Conservation (phyloP, 1,140 invertebrate genomes). For the Wiebesia pumilae region DNA sequence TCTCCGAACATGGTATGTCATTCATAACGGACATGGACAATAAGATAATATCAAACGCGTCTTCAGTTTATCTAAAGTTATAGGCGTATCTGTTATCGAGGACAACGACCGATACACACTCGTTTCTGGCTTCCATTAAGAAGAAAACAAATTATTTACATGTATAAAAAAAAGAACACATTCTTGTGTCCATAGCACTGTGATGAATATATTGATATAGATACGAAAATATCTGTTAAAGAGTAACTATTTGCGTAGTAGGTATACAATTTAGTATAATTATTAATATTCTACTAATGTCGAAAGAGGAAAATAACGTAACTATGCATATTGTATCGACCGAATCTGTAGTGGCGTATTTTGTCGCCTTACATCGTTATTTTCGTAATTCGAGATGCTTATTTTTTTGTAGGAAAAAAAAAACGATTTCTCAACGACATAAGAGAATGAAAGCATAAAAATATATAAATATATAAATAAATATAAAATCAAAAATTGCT, state of each 20-base stretch:
- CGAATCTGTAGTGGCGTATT: constrained; percentile 46
- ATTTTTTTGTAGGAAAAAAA: constrained; percentile 54
- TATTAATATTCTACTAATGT: constrained; percentile 59
- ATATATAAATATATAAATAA: constrained; percentile 42
- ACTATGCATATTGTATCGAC: constrained; percentile 49
- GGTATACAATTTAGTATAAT: constrained; percentile 67
- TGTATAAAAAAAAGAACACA: constrained; percentile 71
- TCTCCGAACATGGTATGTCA: constrained; percentile 33
- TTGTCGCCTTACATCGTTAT: constrained; percentile 51
- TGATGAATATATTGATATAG: constrained; percentile 75
- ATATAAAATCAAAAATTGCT: constrained; percentile 50
- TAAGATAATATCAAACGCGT: constrained; percentile 52
- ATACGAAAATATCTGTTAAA: constrained; percentile 68
- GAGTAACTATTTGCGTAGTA: constrained; percentile 71
- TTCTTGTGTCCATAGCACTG: constrained; percentile 75
- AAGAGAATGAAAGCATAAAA: constrained; percentile 50
- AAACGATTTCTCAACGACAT: constrained; percentile 48
- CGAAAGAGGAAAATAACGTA: constrained; percentile 47
- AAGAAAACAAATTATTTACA: constrained; percentile 63
- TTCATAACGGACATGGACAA: constrained; percentile 50
- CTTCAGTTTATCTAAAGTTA: constrained; percentile 39
- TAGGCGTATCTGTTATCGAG: constrained; percentile 37
- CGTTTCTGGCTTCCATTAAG: constrained; percentile 46
- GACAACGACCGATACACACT: constrained; percentile 47
- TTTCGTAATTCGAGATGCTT: constrained; percentile 55